Percentiles rank a stretch among this genome's conserved stretches.
Conservation (phyloP, 2,113 vertebrate genomes). For the Peromyscus polionotus region DNA sequence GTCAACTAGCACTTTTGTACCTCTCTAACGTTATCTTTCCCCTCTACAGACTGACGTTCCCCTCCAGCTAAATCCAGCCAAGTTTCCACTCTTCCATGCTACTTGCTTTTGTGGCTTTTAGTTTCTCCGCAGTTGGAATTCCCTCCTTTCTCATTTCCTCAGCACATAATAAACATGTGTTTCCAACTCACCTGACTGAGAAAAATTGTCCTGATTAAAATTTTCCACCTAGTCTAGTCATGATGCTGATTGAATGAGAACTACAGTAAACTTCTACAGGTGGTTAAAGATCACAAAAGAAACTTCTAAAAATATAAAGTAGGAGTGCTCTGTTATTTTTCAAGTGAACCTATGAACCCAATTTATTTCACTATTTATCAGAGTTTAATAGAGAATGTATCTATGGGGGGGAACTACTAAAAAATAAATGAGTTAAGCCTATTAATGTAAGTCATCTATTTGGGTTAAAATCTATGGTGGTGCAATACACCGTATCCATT, state of each 20-base stretch:
- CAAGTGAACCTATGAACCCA: background rate
- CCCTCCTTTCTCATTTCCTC: background rate
- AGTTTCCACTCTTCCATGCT: slow-evolving; percentile 71
- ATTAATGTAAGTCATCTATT: background rate
- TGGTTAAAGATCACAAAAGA: background rate
- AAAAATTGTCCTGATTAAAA: slow-evolving; percentile 49
- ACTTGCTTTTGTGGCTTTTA: slow-evolving; percentile 23
- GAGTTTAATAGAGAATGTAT: background rate
- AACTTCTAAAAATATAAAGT: background rate
- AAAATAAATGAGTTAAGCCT: background rate
- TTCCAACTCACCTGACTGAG: background rate
- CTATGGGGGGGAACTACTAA: background rate
- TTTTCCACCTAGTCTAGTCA: background rate
- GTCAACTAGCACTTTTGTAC: slow-evolving; percentile 80
- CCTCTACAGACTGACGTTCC: slow-evolving; percentile 66
- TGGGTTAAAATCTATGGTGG: background rate
- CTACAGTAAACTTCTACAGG: background rate
- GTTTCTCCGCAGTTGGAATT: slow-evolving; percentile 20
- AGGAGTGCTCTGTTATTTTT: background rate
- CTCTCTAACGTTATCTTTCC: slow-evolving; percentile 81
- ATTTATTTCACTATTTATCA: background rate
- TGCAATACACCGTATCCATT: background rate
- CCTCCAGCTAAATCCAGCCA: slow-evolving; percentile 72
- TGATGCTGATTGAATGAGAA: background rate
- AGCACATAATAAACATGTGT: slow-evolving; percentile 17